These are phyloP conservation scores for Sebastes taczanowskii DNA, from an alignment of 2,797 vertebrate genomes.

Conservation along the genomic window DNA sequence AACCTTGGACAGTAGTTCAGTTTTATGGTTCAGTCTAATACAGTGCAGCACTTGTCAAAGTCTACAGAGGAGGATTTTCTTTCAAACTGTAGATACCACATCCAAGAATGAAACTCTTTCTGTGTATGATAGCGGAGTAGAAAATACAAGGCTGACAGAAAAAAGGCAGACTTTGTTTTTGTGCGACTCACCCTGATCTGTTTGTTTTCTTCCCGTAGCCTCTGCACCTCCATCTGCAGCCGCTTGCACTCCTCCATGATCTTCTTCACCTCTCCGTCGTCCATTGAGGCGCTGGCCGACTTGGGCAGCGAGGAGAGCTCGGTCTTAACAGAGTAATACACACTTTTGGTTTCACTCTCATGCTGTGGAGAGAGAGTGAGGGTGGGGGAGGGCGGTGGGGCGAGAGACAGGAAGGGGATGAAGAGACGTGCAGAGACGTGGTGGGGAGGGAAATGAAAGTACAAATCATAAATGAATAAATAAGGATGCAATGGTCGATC, in stretches of 20 bases:
- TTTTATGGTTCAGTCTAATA: background rate
- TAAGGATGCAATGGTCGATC: conserved; percentile 49
- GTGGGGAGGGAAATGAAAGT: conserved; percentile 47
- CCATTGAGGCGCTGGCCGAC: conserved; percentile 89
- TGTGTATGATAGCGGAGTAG: background rate
- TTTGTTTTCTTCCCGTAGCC: conserved; percentile 94
- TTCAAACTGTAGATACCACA: background rate
- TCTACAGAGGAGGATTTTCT: background rate
- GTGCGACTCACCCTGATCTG: conserved; percentile 87
- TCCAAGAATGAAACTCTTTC: background rate
- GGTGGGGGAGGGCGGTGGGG: background rate
- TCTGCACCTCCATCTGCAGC: conserved; percentile 92
- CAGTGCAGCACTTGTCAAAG: background rate
- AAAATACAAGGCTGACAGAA: background rate
- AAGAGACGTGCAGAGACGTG: conserved; percentile 35
- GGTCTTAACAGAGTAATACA: conserved; percentile 90
- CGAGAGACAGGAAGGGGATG: background rate
- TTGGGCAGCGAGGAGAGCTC: conserved; percentile 87
- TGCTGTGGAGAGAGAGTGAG: conserved; percentile 83
- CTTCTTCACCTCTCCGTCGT: conserved; percentile 92
- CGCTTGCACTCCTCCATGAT: conserved; percentile 94
- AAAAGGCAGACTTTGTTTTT: background rate
- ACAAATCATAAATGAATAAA: conserved; percentile 46
- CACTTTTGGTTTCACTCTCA: conserved; percentile 90
- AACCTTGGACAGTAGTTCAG: background rate